Evolutionary conservation across 2,888 invertebrate genomes (phyloP).

Genomic region (Coronaproctus castanopsis): DNA sequence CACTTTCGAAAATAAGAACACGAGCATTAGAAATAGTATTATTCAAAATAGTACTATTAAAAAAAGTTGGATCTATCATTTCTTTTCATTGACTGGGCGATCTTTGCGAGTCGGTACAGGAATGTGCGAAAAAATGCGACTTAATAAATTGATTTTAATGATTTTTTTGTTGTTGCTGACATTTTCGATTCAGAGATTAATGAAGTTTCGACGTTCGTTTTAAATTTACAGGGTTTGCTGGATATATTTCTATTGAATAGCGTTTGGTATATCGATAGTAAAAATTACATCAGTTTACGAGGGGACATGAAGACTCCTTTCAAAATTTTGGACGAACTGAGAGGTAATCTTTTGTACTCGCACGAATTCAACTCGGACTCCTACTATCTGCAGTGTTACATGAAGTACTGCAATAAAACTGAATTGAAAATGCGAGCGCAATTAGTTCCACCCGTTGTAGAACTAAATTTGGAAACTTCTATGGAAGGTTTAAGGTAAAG

Average conservation of each 20-base stretch:
- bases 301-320: conserved; percentile 26
- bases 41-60: no score
- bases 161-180: no score
- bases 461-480: conserved; percentile 19
- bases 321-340: conserved; percentile 24
- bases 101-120: no score
- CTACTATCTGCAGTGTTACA: conserved; percentile 18
- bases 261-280: conserved; percentile 25
- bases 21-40: no score
- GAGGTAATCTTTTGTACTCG: conserved; percentile 22
- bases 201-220: no score
- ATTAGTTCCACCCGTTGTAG: conserved; percentile 16
- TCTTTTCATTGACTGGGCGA: no score
- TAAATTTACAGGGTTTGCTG: conserved; percentile 19
- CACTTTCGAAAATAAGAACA: no score
- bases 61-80: no score
- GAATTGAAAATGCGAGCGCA: conserved; percentile 19
- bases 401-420: conserved; percentile 18
- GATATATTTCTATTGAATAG: conserved; percentile 23
- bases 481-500: conserved; percentile 18
- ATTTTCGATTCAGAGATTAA: no score
- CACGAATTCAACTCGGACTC: conserved; percentile 19
- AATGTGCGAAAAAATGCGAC: no score
- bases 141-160: no score
- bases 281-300: conserved; percentile 22